Conservation (phyloP, 2,113 vertebrate genomes). For the Panthera tigris region DNA sequence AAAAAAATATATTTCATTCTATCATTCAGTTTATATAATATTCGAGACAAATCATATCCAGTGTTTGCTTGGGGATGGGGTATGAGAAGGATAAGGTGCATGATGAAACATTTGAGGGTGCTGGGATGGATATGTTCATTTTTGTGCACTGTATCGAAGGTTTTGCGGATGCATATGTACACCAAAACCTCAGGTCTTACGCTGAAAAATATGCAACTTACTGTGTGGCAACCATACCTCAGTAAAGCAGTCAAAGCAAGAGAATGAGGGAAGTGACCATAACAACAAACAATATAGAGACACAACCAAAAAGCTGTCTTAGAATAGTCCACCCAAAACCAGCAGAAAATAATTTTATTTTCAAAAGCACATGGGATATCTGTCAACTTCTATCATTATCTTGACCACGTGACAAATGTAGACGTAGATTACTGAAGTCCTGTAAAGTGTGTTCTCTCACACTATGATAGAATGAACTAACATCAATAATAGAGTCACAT, state of each 20-base stretch:
- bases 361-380: not conserved
- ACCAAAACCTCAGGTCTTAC: not conserved
- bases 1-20: not conserved
- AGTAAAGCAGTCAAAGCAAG: not conserved
- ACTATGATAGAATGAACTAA: not conserved
- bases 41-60: not conserved
- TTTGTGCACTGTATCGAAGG: not conserved
- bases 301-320: not conserved
- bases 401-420: not conserved
- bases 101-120: not conserved
- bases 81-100: not conserved
- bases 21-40: not conserved
- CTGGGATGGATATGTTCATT: not conserved
- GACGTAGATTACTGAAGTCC: not conserved
- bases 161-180: not conserved
- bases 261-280: not conserved
- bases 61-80: not conserved
- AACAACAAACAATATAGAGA: not conserved
- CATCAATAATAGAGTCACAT: not conserved
- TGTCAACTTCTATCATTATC: not conserved
- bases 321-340: not conserved
- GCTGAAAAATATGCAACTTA: not conserved
- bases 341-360: not conserved
- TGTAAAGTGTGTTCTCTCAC: not conserved
- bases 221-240: not conserved